These are phyloP conservation scores for Carposina sasakii DNA, from an alignment of 1,140 invertebrate species.

Conservation along the genomic window DNA sequence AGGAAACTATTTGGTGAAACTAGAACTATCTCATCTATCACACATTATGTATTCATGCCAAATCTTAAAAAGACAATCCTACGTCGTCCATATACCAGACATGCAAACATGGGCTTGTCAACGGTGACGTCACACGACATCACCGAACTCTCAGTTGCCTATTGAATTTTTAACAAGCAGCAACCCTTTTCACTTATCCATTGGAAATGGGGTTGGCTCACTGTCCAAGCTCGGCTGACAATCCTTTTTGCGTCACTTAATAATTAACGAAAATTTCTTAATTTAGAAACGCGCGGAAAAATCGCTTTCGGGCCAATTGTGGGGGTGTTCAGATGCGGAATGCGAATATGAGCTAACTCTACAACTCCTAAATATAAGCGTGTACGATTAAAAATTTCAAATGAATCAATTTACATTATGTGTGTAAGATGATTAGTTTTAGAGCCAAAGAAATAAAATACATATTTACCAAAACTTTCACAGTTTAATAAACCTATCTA, in stretches of 20 bases:
- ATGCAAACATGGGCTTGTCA: too few relatives aligned
- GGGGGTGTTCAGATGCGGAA: neutral
- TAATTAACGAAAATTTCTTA: conserved; percentile 67
- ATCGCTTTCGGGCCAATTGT: too few relatives aligned
- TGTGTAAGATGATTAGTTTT: neutral
- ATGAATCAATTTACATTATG: neutral
- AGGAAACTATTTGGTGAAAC: too few relatives aligned
- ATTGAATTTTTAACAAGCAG: conserved; percentile 62
- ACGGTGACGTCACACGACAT: too few relatives aligned
- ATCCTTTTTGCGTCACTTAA: conserved; percentile 65
- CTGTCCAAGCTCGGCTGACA: conserved; percentile 63
- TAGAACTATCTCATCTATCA: too few relatives aligned
- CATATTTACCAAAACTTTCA: too few relatives aligned
- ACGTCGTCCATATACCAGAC: too few relatives aligned
- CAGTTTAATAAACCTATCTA: too few relatives aligned
- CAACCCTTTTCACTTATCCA: conserved; percentile 67
- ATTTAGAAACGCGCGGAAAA: conserved; percentile 56
- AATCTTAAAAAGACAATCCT: too few relatives aligned
- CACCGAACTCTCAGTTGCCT: conserved; percentile 37
- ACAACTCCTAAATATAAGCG: neutral
- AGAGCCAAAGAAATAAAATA: neutral
- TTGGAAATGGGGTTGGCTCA: conserved; percentile 55
- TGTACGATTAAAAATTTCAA: neutral
- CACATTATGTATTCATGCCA: too few relatives aligned
- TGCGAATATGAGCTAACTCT: neutral